Base-by-base conservation (phyloP, 1,140 invertebrate species). In the Drosophila melanica region DNA sequence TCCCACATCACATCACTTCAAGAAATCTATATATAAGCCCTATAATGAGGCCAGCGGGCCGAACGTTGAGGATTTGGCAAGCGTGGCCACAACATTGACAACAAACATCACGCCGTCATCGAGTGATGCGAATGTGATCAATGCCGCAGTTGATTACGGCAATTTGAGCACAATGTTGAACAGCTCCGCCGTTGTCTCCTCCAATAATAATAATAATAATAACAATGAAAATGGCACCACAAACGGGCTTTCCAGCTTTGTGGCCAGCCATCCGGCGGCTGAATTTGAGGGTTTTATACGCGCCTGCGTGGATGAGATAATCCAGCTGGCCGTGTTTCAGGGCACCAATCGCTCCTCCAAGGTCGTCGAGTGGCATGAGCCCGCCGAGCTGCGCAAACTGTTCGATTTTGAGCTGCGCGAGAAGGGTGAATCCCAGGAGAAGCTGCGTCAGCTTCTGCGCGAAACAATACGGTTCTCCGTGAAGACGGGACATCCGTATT, bases 401-500 rank as follows among this genome's bases (percentile, higher is more conserved):
- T 93, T 97, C 11, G 94, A 97, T 84, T 93, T 97, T 73, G 91
- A 94, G 27, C 90, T 97, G 6, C 90, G 92, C n/a, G 91, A 94
- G 8, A 91, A 92, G 5, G 94, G 94, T 0, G 93, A 93, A 3
- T 93, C 93, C 12, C 95, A 97, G 51, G 95, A 96, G 1, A 93
- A 95, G 63, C 92, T 98, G 6, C 77, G 96, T 7, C 90, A 93
- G 8, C 86, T 96, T 14, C 90, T 97, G 10, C 93, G 94, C 63
- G 93, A 95, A 67, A 95, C 96, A 12, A 95, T 96, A 59, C 93
- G 93, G 18, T 97, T 96, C 92, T 97, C 96, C 44, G 96, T 98
- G 1, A 97, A 97, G 92, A 97, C 96, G 0, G 96, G 96, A 2
- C 96, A 97, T 92, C 96, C 96, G 1, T 96, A 96, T 86, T 97